Percentiles rank a stretch among this genome's conserved stretches.
phyloP scores from a whole-genome alignment of 2,888 invertebrate genomes.

The Pollenia angustigena region DNA sequence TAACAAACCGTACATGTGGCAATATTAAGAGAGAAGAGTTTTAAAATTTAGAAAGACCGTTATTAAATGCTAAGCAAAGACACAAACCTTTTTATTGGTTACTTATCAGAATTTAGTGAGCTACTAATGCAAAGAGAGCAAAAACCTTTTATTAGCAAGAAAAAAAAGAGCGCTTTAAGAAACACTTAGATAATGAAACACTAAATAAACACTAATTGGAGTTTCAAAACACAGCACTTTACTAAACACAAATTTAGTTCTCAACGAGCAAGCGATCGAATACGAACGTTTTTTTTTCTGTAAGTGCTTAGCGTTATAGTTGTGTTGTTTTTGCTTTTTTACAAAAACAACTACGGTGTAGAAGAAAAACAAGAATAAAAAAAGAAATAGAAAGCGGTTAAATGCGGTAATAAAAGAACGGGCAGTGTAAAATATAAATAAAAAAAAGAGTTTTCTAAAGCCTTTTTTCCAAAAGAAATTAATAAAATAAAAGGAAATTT shows the following conservation, averaged over 20 bases:
- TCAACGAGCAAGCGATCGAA: slow-evolving; percentile 74
- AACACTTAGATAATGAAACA: slow-evolving; percentile 55
- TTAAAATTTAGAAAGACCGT: neutral
- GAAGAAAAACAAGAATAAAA: slow-evolving; percentile 67
- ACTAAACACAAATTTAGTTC: slow-evolving; percentile 71
- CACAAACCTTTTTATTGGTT: slow-evolving; percentile 53
- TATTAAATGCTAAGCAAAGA: slow-evolving; percentile 17
- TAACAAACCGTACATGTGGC: neutral
- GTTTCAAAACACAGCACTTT: slow-evolving; percentile 58
- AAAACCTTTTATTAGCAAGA: neutral
- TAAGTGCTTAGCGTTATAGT: slow-evolving; percentile 37
- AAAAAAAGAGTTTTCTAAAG: slow-evolving; percentile 34
- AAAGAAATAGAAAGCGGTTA: slow-evolving; percentile 74
- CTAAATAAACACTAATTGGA: slow-evolving; percentile 61
- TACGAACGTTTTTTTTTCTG: slow-evolving; percentile 65
- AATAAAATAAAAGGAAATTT: neutral
- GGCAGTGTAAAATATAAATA: slow-evolving; percentile 48
- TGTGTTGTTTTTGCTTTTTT: slow-evolving; percentile 39
- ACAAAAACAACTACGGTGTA: slow-evolving; percentile 46
- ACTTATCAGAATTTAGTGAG: slow-evolving; percentile 51
- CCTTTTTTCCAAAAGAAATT: neutral
- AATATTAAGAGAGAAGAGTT: neutral
- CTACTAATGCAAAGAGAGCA: neutral
- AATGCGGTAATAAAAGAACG: slow-evolving; percentile 69
- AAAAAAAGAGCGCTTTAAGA: slow-evolving; percentile 39